A percentile compares a stretch with the other conserved stretches of the same genome.
Conservation (phyloP, 53 echinoderm and acorn worm genomes). For the Pentamera pediparva region DNA sequence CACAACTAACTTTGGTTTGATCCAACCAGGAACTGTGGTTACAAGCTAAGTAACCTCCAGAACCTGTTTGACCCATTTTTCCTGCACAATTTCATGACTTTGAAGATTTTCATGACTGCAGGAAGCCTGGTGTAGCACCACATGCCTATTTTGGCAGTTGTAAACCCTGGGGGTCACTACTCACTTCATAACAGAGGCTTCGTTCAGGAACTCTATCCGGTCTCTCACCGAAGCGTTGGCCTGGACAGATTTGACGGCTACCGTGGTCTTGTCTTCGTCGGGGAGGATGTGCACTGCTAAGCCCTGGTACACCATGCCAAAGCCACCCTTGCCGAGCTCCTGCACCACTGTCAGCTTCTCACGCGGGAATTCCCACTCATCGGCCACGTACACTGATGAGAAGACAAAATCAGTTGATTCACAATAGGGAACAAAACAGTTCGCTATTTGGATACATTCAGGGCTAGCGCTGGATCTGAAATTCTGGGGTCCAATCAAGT, state of each 20-base stretch:
- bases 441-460: no score
- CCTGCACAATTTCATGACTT: no score
- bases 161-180: no score
- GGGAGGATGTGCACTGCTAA: constrained; percentile 69
- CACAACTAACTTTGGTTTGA: no score
- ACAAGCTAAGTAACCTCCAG: no score
- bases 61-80: no score
- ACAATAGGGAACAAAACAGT: neutral
- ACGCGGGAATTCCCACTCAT: constrained; percentile 88
- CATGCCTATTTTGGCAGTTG: no score
- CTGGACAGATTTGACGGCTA: constrained; percentile 95
- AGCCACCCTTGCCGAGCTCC: constrained; percentile 90
- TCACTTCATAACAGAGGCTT: constrained; percentile 96
- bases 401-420: neutral
- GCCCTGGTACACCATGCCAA: constrained; percentile 96
- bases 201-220: constrained; percentile 92
- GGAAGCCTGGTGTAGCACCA: no score
- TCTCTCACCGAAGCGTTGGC: constrained; percentile 91
- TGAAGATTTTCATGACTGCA: no score
- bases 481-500: no score
- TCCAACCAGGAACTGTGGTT: no score
- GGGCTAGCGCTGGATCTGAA: no score
- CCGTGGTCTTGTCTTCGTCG: constrained; percentile 56
- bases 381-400: constrained; percentile 85
- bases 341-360: constrained; percentile 77